phyloP scores from a whole-genome alignment of 1,140 invertebrate species.

The Paralvinella palmiformis region DNA sequence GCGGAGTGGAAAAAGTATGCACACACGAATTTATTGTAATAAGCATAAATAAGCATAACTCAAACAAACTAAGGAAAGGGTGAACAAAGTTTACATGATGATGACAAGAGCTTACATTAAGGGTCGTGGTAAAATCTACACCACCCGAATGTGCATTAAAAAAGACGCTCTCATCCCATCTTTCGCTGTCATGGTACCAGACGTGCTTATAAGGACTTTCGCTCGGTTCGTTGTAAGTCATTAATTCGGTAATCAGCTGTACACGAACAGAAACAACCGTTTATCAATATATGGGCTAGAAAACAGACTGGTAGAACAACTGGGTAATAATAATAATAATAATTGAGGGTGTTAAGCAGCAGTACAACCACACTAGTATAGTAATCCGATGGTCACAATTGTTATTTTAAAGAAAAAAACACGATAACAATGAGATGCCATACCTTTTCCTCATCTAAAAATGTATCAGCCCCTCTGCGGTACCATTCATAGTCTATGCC shows the following conservation, averaged over 20 bases:
- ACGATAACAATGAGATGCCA: not conserved
- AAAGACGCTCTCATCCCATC: slow-evolving; percentile 16
- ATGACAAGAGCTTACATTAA: slow-evolving; percentile 6
- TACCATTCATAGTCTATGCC: slow-evolving; percentile 1
- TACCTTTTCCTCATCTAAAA: not conserved
- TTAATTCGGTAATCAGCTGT: slow-evolving; percentile 11
- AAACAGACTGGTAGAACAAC: not conserved
- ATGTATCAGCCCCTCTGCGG: not conserved
- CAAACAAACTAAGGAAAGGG: too few species aligned
- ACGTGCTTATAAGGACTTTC: slow-evolving; percentile 14
- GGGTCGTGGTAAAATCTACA: slow-evolving; percentile 13
- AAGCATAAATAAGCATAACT: too few species aligned
- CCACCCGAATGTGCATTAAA: slow-evolving; percentile 9
- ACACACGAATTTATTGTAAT: too few species aligned
- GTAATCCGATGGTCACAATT: not conserved
- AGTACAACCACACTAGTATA: not conserved
- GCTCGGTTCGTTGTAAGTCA: not conserved
- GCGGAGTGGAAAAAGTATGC: too few species aligned
- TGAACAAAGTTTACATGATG: too few species aligned
- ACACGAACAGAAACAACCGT: not conserved
- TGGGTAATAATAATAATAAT: not conserved
- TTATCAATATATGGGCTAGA: not conserved
- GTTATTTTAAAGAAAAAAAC: not conserved
- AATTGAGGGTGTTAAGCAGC: not conserved
- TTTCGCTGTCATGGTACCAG: slow-evolving; percentile 15